Conservation (phyloP, 2,797 vertebrate species). For the Saxicola maurus region DNA sequence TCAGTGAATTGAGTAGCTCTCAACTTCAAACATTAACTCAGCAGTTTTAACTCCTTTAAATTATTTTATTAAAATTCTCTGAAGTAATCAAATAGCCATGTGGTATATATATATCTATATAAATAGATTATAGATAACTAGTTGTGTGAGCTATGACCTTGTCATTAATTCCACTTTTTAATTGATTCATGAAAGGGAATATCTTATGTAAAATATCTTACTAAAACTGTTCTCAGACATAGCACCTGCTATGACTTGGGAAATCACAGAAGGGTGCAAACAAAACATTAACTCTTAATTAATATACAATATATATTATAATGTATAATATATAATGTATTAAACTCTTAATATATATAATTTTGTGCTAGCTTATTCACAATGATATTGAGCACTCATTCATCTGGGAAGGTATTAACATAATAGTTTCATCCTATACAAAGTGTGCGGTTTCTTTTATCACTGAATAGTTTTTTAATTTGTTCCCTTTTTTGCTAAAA, state of each 20-base stretch:
- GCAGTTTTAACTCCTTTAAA: background rate
- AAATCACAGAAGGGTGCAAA: background rate
- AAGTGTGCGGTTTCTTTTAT: background rate
- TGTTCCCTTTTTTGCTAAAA: background rate
- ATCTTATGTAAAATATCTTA: background rate
- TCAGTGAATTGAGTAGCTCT: background rate
- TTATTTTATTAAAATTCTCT: background rate
- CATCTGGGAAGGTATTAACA: background rate
- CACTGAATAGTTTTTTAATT: background rate
- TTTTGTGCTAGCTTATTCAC: background rate
- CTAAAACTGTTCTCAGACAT: background rate
- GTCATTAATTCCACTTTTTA: background rate
- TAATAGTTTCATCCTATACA: background rate
- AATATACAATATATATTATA: background rate
- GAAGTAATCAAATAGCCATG: background rate
- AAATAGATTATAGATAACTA: background rate
- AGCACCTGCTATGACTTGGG: background rate
- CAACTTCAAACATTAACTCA: background rate
- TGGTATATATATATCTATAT: accelerated
- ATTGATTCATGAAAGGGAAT: background rate
- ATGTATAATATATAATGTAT: no score
- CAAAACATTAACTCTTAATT: background rate
- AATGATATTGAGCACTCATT: background rate
- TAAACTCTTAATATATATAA: background rate
- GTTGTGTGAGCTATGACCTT: background rate